A percentile compares a stretch with the other conserved stretches of the same genome.
These are phyloP conservation scores for Caenorhabditis sp. DNA, from an alignment of 2,888 invertebrate species.

Conservation along the genomic window DNA sequence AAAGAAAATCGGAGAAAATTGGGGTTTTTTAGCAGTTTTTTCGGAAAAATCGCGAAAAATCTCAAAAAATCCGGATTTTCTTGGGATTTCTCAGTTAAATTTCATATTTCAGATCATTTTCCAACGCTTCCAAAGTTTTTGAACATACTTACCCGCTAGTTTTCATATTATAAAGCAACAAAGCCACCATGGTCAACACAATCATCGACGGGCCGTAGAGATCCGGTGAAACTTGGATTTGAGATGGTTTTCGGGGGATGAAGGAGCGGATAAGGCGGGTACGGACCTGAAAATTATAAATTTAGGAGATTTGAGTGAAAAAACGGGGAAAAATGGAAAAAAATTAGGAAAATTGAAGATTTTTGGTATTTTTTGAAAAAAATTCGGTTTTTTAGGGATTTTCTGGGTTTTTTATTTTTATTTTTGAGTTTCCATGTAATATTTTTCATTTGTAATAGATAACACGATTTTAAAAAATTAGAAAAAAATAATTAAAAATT, in stretches of 20 bases:
- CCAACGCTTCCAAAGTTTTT: background rate
- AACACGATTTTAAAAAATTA: too few species aligned
- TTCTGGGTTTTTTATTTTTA: too few species aligned
- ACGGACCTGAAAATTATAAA: constrained; percentile 82
- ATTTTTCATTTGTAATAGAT: too few species aligned
- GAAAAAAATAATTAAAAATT: too few species aligned
- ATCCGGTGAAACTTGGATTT: constrained; percentile 83
- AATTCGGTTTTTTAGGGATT: background rate
- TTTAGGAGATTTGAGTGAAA: background rate
- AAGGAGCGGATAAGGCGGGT: constrained; percentile 82
- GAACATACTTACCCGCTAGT: constrained; percentile 72
- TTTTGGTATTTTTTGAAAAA: too few species aligned
- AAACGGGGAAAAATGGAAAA: too few species aligned
- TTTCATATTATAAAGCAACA: constrained; percentile 85
- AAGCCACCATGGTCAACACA: constrained; percentile 85
- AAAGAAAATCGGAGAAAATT: too few species aligned
- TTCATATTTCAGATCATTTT: background rate
- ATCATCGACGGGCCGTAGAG: constrained; percentile 85
- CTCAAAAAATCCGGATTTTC: background rate
- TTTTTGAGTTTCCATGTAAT: too few species aligned
- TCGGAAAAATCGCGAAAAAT: too few species aligned
- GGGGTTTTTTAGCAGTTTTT: too few species aligned
- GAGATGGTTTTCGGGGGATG: constrained; percentile 83
- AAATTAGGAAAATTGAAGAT: too few species aligned
- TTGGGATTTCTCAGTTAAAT: background rate